A percentile compares a stretch with the other conserved stretches of the same genome.
Evolutionary conservation across 2,113 vertebrate genomes (phyloP).

Genomic region (Sigmodon hispidus): DNA sequence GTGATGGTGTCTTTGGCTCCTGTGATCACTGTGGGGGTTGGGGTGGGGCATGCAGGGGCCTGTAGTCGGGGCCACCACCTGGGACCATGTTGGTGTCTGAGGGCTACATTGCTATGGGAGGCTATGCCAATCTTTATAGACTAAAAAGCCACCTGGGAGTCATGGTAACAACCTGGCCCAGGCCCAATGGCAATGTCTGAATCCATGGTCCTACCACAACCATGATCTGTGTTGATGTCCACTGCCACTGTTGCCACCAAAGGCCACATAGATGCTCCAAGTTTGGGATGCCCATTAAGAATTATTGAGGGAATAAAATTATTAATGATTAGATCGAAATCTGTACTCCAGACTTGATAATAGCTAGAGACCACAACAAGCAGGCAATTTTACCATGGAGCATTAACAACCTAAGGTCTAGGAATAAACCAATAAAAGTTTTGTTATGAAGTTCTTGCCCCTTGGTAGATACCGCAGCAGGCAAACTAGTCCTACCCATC

Average conservation of each 20-base stretch:
- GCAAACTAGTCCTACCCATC: background rate
- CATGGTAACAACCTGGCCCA: background rate
- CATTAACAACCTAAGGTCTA: slow-evolving; percentile 63
- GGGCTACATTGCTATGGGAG: background rate
- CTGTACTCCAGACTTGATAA: slow-evolving; percentile 49
- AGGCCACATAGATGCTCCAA: background rate
- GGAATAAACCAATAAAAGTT: background rate
- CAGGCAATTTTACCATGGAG: slow-evolving; percentile 61
- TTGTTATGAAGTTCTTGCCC: background rate
- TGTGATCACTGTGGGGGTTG: background rate
- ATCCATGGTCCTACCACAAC: background rate
- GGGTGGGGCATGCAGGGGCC: background rate
- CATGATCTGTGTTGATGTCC: background rate
- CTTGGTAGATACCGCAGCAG: background rate
- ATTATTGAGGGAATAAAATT: background rate
- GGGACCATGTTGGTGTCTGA: background rate
- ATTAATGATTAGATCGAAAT: slow-evolving; percentile 48
- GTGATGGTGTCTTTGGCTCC: background rate
- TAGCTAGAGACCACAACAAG: slow-evolving; percentile 54
- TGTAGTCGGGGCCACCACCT: background rate
- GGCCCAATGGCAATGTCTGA: background rate
- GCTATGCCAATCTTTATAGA: background rate
- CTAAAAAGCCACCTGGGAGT: background rate
- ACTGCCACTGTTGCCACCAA: background rate
- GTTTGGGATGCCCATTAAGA: background rate